Percentiles rank a stretch among this genome's conserved stretches.
These are phyloP conservation scores for Tubiluchus corallicola DNA, from an alignment of 2,888 invertebrate species.

Conservation along the genomic window DNA sequence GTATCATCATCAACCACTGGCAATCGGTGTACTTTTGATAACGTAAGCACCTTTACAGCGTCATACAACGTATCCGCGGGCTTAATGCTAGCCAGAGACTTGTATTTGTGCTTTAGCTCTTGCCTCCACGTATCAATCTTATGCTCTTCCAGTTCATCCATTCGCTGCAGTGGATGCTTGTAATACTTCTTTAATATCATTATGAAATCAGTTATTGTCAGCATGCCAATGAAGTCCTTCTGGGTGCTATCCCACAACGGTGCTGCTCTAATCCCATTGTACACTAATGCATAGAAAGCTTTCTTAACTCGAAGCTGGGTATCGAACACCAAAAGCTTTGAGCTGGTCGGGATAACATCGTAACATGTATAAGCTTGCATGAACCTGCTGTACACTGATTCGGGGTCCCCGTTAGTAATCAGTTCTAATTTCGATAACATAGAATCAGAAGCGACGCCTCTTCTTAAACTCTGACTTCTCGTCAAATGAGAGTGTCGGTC, in stretches of 20 bases:
- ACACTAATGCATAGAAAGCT: constrained; percentile 96
- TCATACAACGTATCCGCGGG: constrained; percentile 14
- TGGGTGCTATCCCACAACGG: constrained; percentile 87
- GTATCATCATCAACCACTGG: constrained; percentile 32
- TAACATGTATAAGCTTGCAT: constrained; percentile 99
- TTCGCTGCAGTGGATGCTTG: constrained; percentile 26
- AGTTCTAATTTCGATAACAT: too few species aligned
- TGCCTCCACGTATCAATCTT: constrained; percentile 35
- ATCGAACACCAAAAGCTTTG: constrained; percentile 97
- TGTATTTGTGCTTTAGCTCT: too few species aligned
- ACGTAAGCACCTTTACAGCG: constrained; percentile 31
- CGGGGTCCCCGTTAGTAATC: too few species aligned
- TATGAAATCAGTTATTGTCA: constrained; percentile 37
- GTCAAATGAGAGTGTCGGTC: too few species aligned
- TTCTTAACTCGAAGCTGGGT: constrained; percentile 86
- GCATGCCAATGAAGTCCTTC: constrained; percentile 75
- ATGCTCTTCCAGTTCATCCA: constrained; percentile 34
- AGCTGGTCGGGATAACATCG: constrained; percentile 96
- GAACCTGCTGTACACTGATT: too few species aligned
- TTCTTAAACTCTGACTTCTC: too few species aligned
- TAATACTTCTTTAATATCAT: constrained; percentile 33
- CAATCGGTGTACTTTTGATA: constrained; percentile 31
- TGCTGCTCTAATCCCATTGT: constrained; percentile 90
- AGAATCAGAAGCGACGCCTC: too few species aligned
- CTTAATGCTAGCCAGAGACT: too few species aligned